These are phyloP conservation scores for Lissonota sp. DNA, from an alignment of 2,888 invertebrate genomes.

Conservation along the genomic window DNA sequence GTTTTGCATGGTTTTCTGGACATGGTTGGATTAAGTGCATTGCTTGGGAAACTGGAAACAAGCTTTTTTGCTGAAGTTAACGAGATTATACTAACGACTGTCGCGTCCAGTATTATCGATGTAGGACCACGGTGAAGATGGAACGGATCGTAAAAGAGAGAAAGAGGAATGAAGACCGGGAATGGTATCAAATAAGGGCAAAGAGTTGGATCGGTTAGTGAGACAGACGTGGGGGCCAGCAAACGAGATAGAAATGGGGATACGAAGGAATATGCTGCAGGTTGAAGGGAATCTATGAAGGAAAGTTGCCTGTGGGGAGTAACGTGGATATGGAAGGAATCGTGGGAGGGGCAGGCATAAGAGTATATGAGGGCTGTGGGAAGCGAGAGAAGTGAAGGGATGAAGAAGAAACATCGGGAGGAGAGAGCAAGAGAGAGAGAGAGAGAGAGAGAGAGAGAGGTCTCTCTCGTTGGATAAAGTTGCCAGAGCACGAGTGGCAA, in stretches of 20 bases:
- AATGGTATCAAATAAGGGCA: slow-evolving; percentile 32
- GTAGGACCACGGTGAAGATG: not conserved
- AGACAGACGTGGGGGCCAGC: not conserved
- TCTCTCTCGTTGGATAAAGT: slow-evolving; percentile 68
- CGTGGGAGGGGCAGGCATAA: slow-evolving; percentile 22
- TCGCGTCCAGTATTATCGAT: not conserved
- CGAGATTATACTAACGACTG: not conserved
- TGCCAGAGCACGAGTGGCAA: slow-evolving; percentile 70
- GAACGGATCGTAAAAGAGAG: slow-evolving; percentile 8
- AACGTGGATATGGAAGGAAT: slow-evolving; percentile 21
- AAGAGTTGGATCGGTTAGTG: slow-evolving; percentile 21
- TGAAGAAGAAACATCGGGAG: slow-evolving; percentile 46
- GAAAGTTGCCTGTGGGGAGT: slow-evolving; percentile 53
- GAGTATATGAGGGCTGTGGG: slow-evolving; percentile 25
- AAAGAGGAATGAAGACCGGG: slow-evolving; percentile 8
- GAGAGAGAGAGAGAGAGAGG: slow-evolving; percentile 49
- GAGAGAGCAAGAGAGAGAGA: slow-evolving; percentile 42
- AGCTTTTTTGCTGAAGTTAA: not conserved
- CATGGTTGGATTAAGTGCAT: too few relatives aligned
- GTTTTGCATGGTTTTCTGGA: too few relatives aligned
- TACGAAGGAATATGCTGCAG: slow-evolving; percentile 34
- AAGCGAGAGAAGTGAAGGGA: slow-evolving; percentile 19
- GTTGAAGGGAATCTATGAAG: slow-evolving; percentile 50
- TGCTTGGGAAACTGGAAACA: not conserved
- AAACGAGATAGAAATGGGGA: slow-evolving; percentile 19